Conservation (phyloP, 2,888 invertebrate genomes). For the Neoscelio sp. region DNA sequence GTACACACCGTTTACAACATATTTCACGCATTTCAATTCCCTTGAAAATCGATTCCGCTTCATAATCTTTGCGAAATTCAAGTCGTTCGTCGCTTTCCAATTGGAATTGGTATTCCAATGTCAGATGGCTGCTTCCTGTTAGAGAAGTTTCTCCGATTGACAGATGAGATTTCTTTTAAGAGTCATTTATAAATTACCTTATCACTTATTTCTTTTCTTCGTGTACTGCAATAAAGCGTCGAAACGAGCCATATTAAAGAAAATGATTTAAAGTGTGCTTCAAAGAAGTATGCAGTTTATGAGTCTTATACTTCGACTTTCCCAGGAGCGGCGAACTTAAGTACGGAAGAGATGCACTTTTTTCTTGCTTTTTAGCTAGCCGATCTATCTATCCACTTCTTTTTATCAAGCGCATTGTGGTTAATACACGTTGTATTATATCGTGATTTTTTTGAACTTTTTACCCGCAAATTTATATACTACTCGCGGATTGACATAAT, state of each 20-base stretch:
- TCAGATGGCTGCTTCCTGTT: neutral
- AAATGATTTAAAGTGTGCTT: slow-evolving; percentile 45
- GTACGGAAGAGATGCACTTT: slow-evolving; percentile 20
- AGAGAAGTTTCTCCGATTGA: slow-evolving; percentile 25
- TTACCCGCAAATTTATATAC: neutral
- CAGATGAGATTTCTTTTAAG: slow-evolving; percentile 26
- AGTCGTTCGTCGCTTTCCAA: slow-evolving; percentile 6
- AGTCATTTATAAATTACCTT: slow-evolving; percentile 46
- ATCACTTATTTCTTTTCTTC: slow-evolving; percentile 20
- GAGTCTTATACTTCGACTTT: slow-evolving; percentile 47
- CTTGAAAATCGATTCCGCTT: slow-evolving; percentile 19
- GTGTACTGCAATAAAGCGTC: slow-evolving; percentile 41
- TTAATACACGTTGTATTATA: slow-evolving; percentile 33
- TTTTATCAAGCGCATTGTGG: slow-evolving; percentile 45
- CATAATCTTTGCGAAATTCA: neutral
- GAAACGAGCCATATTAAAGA: slow-evolving; percentile 50
- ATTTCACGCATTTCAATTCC: slow-evolving; percentile 4
- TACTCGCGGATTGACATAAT: slow-evolving; percentile 18
- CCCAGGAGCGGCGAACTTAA: slow-evolving; percentile 27
- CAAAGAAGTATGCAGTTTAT: slow-evolving; percentile 47
- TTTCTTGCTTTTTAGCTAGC: slow-evolving; percentile 26
- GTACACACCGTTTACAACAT: neutral
- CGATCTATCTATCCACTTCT: slow-evolving; percentile 32
- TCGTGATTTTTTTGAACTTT: neutral
- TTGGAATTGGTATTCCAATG: slow-evolving; percentile 18